Conservation (phyloP, 2,888 invertebrate genomes). For the Ceramica pisi region DNA sequence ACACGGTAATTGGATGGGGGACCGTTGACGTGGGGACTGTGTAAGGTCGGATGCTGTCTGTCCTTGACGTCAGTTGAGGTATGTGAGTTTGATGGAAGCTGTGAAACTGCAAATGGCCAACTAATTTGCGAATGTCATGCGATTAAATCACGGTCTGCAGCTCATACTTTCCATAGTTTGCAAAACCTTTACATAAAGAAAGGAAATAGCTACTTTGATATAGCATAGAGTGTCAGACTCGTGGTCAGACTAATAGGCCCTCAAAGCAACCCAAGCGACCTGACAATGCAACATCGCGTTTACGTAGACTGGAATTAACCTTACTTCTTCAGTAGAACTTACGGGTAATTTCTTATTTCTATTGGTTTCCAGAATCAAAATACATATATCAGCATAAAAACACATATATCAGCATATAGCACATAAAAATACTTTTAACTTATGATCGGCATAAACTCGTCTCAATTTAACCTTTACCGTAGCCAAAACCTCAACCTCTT, state of each 20-base stretch:
- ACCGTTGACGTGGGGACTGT: conserved; percentile 38
- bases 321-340: no score
- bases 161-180: not conserved
- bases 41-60: conserved; percentile 35
- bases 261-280: no score
- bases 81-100: conserved; percentile 27
- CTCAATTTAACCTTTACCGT: conserved; percentile 16
- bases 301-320: not conserved
- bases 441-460: not conserved
- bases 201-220: not conserved
- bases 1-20: conserved; percentile 61
- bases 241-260: not conserved
- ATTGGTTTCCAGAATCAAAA: not conserved
- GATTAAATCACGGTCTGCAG: not conserved
- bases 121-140: conserved; percentile 6
- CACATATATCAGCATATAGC: no score
- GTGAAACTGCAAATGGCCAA: not conserved
- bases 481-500: not conserved
- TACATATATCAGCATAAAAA: not conserved
- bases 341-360: not conserved
- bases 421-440: not conserved
- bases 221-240: no score
- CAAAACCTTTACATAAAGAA: not conserved
- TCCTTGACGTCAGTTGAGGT: conserved; percentile 39
- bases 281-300: not conserved